Evolutionary conservation across 2,797 vertebrate genomes (phyloP).

Genomic region (Erethizon dorsatum): DNA sequence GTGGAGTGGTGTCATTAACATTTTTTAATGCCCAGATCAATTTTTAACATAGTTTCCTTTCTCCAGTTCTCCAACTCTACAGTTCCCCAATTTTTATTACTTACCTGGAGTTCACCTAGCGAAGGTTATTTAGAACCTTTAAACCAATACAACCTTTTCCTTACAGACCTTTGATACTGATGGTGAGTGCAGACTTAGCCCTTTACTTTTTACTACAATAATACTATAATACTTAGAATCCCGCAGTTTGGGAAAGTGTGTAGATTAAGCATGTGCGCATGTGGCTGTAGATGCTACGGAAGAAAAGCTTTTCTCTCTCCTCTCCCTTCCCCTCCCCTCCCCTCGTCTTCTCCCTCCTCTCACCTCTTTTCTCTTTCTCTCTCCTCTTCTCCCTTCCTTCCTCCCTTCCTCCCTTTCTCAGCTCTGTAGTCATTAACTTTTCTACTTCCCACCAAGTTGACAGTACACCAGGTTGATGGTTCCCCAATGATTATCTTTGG

Average conservation of each 20-base stretch:
- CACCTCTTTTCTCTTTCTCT: not conserved
- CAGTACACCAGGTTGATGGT: not conserved
- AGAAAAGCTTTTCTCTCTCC: not conserved
- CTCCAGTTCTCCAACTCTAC: not conserved
- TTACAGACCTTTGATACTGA: not conserved
- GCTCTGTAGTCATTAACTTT: not conserved
- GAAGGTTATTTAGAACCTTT: not conserved
- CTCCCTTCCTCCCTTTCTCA: not conserved
- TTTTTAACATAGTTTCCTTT: not conserved
- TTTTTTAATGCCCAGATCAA: not conserved
- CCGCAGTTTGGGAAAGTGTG: not conserved
- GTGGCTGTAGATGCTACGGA: not conserved
- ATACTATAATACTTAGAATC: not conserved
- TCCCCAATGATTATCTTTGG: not conserved
- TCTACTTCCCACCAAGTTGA: not conserved
- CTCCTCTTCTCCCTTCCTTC: too few species aligned
- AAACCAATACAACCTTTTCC: not conserved
- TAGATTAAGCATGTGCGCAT: not conserved
- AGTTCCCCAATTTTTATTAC: not conserved
- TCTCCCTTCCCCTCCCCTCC: not conserved
- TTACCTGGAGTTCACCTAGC: not conserved
- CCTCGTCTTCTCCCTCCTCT: not conserved
- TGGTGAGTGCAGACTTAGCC: not conserved
- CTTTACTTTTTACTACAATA: not conserved
- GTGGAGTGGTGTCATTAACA: not conserved